Conservation (phyloP, 1,140 invertebrate species). For the Aphidius gifuensis region DNA sequence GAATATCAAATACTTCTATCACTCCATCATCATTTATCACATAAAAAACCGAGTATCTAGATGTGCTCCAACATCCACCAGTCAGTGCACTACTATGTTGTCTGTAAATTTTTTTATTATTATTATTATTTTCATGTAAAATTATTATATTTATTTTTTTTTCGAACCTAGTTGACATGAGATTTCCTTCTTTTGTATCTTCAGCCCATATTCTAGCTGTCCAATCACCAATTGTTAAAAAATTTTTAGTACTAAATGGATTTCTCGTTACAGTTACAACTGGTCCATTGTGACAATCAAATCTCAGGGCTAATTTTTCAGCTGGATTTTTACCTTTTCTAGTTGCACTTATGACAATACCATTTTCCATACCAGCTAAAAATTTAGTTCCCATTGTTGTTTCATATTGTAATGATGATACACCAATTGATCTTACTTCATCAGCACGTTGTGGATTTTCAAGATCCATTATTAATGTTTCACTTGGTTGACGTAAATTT, state of each 20-base stretch:
- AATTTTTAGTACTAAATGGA: conserved; percentile 81
- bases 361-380: conserved; percentile 48
- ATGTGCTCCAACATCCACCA: conserved; percentile 85
- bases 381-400: conserved; percentile 75
- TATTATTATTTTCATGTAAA: neutral
- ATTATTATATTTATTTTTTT: neutral
- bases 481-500: conserved; percentile 75
- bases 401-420: conserved; percentile 82
- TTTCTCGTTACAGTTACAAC: conserved; percentile 80
- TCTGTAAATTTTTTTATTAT: conserved; percentile 23
- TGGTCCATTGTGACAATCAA: conserved; percentile 78
- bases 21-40: conserved; percentile 64
- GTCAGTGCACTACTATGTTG: conserved; percentile 68
- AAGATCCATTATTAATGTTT: conserved; percentile 76
- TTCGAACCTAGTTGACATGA: conserved; percentile 68
- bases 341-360: conserved; percentile 74
- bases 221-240: conserved; percentile 86
- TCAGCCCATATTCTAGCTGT: conserved; percentile 85
- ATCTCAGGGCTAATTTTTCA: conserved; percentile 71
- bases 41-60: conserved; percentile 51
- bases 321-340: conserved; percentile 67
- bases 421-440: conserved; percentile 67
- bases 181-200: conserved; percentile 79
- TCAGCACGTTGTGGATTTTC: conserved; percentile 62
- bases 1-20: conserved; percentile 82